Evolutionary conservation across 2,888 invertebrate species (phyloP).

Genomic region (Drosophila yooni): DNA sequence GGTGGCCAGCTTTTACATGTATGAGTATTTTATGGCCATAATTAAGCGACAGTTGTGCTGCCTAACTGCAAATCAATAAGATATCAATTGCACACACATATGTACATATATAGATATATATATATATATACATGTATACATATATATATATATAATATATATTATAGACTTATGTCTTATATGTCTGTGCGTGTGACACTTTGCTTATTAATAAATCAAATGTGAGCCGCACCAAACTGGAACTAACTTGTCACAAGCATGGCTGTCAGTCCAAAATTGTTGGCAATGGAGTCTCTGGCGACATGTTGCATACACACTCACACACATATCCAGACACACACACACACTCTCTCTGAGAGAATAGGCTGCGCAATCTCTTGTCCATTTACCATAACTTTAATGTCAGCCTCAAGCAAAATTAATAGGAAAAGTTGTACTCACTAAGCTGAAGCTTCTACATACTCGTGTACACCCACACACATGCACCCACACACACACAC

Average conservation of each 20-base stretch:
- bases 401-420: slow-evolving; percentile 42
- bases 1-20: not conserved
- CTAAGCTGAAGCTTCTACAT: slow-evolving; percentile 26
- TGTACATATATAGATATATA: not conserved
- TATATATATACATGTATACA: not conserved
- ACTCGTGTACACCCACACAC: not conserved
- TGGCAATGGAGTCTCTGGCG: slow-evolving; percentile 46
- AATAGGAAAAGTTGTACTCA: slow-evolving; percentile 35
- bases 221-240: slow-evolving; percentile 48
- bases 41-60: slow-evolving; percentile 16
- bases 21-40: slow-evolving; percentile 1
- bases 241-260: slow-evolving; percentile 62
- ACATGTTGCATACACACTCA: slow-evolving; percentile 44
- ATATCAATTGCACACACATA: slow-evolving; percentile 55
- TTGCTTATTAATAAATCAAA: slow-evolving; percentile 72
- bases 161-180: not conserved
- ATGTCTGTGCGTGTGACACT: slow-evolving; percentile 42
- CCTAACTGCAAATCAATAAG: slow-evolving; percentile 56
- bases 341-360: slow-evolving; percentile 1
- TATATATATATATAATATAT: not conserved
- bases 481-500: not conserved
- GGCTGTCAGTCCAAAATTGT: slow-evolving; percentile 58
- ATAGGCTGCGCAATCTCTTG: slow-evolving; percentile 24
- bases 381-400: slow-evolving; percentile 37
- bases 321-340: not conserved